Conservation (phyloP, 1,140 invertebrate genomes). For the Frieseomelitta varia region DNA sequence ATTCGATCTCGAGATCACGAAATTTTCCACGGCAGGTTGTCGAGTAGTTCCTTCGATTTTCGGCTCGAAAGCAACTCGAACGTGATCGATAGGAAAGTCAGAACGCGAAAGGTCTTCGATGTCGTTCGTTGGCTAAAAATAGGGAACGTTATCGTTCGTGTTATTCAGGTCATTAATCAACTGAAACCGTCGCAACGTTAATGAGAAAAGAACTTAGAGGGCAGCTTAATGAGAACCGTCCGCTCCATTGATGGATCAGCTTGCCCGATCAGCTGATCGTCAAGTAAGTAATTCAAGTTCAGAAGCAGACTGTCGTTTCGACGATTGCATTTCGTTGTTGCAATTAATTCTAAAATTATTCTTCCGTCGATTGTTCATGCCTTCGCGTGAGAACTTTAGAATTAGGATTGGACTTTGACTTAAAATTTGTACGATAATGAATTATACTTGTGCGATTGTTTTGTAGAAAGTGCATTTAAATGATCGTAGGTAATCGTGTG, state of each 20-base stretch:
- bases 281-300: constrained; percentile 1
- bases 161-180: constrained; percentile 11
- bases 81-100: not conserved
- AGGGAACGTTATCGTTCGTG: not conserved
- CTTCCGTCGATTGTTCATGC: not conserved
- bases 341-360: not conserved
- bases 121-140: not conserved
- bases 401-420: no score
- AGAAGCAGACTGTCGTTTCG: not conserved
- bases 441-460: no score
- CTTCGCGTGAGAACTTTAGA: not conserved
- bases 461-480: no score
- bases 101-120: not conserved
- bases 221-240: no score
- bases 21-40: no score
- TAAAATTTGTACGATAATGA: no score
- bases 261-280: not conserved
- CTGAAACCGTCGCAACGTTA: not conserved
- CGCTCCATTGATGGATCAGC: not conserved
- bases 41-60: no score
- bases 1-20: no score
- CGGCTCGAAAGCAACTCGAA: not conserved
- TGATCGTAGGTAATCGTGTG: no score
- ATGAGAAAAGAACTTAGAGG: not conserved
- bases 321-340: not conserved